These are phyloP conservation scores for Branchellion lobata DNA, from an alignment of 2,888 invertebrate genomes.

Conservation along the genomic window DNA sequence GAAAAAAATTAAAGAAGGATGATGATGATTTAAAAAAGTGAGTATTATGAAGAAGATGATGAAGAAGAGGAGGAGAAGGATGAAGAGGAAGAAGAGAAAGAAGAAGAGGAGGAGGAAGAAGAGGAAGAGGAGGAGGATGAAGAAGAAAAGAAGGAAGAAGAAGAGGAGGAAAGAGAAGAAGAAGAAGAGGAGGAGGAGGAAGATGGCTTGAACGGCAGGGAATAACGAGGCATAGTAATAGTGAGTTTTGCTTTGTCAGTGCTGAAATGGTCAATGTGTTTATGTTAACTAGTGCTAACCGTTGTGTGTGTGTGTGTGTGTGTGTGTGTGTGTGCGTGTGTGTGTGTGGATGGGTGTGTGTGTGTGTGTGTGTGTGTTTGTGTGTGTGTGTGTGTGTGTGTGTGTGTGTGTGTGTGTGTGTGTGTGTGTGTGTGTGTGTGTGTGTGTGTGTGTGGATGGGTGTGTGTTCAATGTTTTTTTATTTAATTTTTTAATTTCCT, in stretches of 20 bases:
- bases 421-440: slow-evolving; percentile 34
- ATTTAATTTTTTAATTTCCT: too few species aligned
- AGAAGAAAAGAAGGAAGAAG: neutral
- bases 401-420: slow-evolving; percentile 34
- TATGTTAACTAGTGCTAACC: too few species aligned
- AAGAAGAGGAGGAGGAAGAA: neutral
- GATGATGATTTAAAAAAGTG: too few species aligned
- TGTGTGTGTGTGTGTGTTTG: slow-evolving; percentile 36
- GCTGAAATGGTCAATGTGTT: slow-evolving; percentile 5
- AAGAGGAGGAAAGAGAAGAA: neutral
- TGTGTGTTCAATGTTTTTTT: too few species aligned
- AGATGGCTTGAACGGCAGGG: neutral
- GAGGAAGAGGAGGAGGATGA: neutral
- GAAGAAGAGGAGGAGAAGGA: neutral
- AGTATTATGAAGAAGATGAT: too few species aligned
- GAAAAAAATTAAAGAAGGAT: too few species aligned
- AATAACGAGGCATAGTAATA: neutral
- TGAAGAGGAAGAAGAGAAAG: neutral
- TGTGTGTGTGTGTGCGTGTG: neutral
- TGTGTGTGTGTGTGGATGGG: slow-evolving; percentile 30
- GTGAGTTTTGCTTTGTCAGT: neutral
- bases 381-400: slow-evolving; percentile 36
- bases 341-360: slow-evolving; percentile 23
- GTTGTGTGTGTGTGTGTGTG: too few species aligned
- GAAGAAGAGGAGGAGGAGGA: neutral